Conservation (phyloP, 2,113 vertebrate genomes). For the Nestor notabilis region DNA sequence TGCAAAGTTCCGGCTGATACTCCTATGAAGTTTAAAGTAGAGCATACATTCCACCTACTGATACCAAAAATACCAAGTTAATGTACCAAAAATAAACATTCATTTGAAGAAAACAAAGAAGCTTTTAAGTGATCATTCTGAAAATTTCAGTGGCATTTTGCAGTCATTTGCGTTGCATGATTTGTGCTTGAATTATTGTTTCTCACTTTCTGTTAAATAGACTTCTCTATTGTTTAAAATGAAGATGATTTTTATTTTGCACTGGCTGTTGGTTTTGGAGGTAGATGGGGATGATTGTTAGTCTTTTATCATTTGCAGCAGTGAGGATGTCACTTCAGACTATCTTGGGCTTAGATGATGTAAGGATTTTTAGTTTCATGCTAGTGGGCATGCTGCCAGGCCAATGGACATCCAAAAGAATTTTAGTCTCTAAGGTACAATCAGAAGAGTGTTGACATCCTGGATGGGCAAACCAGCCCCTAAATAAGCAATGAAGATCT, state of each 20-base stretch:
- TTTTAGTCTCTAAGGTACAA: not conserved
- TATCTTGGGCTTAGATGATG: not conserved
- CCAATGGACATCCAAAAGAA: not conserved
- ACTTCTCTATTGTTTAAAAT: not conserved
- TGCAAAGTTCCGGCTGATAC: not conserved
- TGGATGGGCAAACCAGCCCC: not conserved
- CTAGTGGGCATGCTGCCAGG: not conserved
- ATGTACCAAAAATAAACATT: not conserved
- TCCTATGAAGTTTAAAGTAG: not conserved
- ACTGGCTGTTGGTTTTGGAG: not conserved
- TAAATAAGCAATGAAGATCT: not conserved
- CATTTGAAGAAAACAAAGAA: not conserved
- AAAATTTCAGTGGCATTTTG: not conserved
- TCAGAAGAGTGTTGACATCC: not conserved
- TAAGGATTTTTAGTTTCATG: not conserved
- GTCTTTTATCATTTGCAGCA: not conserved
- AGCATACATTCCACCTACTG: not conserved
- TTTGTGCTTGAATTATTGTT: not conserved
- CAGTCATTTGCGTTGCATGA: not conserved
- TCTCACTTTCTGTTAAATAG: not conserved
- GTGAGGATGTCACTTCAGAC: not conserved
- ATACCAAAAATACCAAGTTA: not conserved
- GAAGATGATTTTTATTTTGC: not conserved
- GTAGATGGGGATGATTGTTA: not conserved
- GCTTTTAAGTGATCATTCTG: not conserved